A percentile compares a stretch with the other conserved stretches of the same genome.
Evolutionary conservation across 1,140 invertebrate species (phyloP).

Genomic region (Ylistrum balloti): DNA sequence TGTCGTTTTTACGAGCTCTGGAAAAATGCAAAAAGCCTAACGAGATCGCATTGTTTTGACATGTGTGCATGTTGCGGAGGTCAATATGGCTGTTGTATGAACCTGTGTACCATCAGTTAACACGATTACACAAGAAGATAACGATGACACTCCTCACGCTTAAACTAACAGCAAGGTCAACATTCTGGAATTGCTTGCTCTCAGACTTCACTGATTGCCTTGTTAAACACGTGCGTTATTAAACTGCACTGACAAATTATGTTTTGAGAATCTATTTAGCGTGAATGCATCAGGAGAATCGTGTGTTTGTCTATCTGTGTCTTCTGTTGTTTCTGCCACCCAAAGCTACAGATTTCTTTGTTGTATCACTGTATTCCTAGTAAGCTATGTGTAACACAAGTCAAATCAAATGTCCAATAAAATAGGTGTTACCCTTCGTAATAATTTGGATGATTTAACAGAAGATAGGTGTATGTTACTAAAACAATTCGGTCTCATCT

Average conservation of each 20-base stretch:
- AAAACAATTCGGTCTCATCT: neutral
- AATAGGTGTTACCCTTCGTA: too few relatives aligned
- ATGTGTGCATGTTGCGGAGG: neutral
- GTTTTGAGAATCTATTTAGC: conserved; percentile 20
- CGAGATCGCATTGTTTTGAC: neutral
- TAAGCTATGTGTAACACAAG: neutral
- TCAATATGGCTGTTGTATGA: neutral
- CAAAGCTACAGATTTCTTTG: conserved; percentile 7
- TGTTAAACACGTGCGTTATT: neutral
- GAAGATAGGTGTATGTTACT: neutral
- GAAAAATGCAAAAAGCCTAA: neutral
- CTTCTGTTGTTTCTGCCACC: neutral
- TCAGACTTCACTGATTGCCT: conserved; percentile 15
- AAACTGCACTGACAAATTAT: conserved; percentile 27
- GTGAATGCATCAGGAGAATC: conserved; percentile 1
- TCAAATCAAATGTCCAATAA: too few relatives aligned
- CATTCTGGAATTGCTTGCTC: neutral
- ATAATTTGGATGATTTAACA: too few relatives aligned
- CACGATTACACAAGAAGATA: neutral
- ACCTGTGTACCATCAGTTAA: neutral
- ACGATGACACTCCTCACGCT: neutral
- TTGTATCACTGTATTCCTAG: neutral
- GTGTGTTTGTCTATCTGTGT: neutral
- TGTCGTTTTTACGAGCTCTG: neutral
- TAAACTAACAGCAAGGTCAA: neutral